Conservation (phyloP, 2,113 vertebrate species). For the Daboia siamensis region DNA sequence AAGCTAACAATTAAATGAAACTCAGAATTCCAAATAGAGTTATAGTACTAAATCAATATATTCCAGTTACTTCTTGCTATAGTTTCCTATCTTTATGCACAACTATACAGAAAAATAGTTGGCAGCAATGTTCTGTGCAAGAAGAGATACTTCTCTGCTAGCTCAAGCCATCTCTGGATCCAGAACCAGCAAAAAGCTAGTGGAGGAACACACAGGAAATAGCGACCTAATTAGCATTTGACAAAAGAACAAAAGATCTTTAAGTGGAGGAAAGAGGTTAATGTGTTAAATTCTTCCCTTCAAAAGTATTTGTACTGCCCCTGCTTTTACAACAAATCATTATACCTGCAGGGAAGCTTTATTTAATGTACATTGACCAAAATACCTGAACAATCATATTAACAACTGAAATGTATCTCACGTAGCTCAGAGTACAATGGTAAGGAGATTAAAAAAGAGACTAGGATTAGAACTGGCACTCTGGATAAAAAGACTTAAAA, state of each 20-base stretch:
- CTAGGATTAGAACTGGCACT: neutral
- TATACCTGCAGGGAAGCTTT: neutral
- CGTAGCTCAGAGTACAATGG: neutral
- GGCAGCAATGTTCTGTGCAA: neutral
- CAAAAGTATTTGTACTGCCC: neutral
- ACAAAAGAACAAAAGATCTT: neutral
- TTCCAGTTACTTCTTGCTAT: neutral
- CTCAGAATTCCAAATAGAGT: neutral
- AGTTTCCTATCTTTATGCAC: neutral
- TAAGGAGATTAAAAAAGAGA: neutral
- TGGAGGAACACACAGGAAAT: neutral
- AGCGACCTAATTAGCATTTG: neutral
- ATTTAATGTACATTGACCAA: neutral
- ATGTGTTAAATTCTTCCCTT: neutral
- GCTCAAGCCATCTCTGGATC: neutral
- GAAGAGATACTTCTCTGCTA: neutral
- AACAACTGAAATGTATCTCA: neutral
- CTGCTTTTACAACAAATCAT: neutral
- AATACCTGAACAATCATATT: neutral
- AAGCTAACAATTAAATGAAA: neutral
- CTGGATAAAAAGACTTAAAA: neutral
- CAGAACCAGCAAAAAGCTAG: neutral
- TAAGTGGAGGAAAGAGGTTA: neutral
- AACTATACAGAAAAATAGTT: neutral
- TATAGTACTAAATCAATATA: neutral